Evolutionary conservation across 2,113 vertebrate species (phyloP).

Genomic region (Ailurus styani): DNA sequence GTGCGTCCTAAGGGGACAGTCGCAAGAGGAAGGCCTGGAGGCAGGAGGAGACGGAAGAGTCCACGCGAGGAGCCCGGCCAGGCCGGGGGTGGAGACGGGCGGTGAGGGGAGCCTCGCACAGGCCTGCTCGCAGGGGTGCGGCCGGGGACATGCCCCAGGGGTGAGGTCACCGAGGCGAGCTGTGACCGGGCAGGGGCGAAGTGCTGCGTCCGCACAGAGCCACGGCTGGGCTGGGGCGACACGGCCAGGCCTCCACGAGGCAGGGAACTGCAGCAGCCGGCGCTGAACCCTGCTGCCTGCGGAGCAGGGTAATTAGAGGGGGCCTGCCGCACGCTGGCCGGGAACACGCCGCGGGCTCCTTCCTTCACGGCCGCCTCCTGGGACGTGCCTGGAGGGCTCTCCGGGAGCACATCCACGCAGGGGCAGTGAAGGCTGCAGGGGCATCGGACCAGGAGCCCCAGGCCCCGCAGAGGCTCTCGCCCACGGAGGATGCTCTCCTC

Average conservation of each 20-base stretch:
- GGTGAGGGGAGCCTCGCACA: not conserved
- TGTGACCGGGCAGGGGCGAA: not conserved
- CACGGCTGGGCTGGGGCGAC: not conserved
- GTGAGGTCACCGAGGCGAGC: not conserved
- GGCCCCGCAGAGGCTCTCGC: not conserved
- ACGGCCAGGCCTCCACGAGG: rapidly evolving
- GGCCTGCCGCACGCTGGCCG: rapidly evolving
- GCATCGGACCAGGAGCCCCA: not conserved
- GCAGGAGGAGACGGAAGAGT: not conserved
- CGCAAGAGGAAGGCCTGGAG: too few species aligned
- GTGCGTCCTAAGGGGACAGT: too few species aligned
- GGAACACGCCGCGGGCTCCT: not conserved
- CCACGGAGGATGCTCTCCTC: rapidly evolving
- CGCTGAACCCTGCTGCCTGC: not conserved
- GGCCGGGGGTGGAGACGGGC: too few species aligned
- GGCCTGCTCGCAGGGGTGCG: not conserved
- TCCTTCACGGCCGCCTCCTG: rapidly evolving
- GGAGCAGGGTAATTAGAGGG: not conserved
- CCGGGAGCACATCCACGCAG: rapidly evolving
- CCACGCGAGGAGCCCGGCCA: not conserved
- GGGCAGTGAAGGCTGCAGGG: not conserved
- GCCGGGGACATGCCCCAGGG: not conserved
- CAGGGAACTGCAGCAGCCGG: not conserved
- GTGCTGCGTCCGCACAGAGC: not conserved
- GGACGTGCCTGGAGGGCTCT: not conserved